A percentile compares a stretch with the other conserved stretches of the same genome.
phyloP scores from a whole-genome alignment of 2,113 vertebrate species.

The Bagarius yarrelli region DNA sequence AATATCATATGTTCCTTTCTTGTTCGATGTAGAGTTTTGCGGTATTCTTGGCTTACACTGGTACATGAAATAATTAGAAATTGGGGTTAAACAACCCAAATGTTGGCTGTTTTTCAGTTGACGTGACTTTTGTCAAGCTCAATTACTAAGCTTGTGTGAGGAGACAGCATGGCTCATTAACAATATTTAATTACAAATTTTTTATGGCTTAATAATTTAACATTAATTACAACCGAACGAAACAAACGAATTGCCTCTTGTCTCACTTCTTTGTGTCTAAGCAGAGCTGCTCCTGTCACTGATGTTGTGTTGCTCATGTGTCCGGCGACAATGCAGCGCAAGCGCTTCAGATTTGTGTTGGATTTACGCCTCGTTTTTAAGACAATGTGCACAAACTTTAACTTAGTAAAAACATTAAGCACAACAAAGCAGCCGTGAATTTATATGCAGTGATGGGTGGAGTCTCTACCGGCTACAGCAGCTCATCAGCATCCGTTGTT shows the following conservation, averaged over 20 bases:
- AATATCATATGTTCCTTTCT: not conserved
- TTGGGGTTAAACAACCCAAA: not conserved
- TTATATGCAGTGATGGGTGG: no score
- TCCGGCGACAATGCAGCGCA: no score
- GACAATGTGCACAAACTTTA: not conserved
- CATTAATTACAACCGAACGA: no score
- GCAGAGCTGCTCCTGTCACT: not conserved
- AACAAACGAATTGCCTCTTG: not conserved
- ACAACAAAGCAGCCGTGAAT: no score
- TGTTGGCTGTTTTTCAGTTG: not conserved
- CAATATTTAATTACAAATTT: not conserved
- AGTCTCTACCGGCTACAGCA: no score
- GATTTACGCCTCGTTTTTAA: no score
- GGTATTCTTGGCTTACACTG: not conserved
- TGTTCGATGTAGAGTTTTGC: not conserved
- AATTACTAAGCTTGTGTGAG: not conserved
- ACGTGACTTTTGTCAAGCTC: not conserved
- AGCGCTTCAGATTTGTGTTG: not conserved
- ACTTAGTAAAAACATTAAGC: no score
- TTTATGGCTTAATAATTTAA: not conserved
- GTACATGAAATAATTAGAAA: not conserved
- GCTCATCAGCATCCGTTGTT: no score
- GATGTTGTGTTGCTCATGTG: not conserved
- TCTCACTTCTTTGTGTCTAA: not conserved
- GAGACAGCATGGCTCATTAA: not conserved